A percentile compares a stretch with the other conserved stretches of the same genome.
phyloP scores from a whole-genome alignment of 1,140 invertebrate genomes.

The Hormaphis cornu region DNA sequence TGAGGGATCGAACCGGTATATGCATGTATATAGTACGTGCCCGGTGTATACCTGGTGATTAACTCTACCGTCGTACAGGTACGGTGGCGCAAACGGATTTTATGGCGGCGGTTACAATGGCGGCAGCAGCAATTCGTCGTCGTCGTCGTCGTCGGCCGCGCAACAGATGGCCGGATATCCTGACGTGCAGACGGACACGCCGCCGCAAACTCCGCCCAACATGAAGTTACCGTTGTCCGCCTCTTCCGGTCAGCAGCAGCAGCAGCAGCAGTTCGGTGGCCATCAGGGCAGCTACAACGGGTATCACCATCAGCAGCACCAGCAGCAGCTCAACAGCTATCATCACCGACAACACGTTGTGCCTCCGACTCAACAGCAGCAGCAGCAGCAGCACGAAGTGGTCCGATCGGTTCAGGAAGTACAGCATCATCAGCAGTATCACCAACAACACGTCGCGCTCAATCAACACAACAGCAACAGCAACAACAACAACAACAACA shows the following conservation, averaged over 20 bases:
- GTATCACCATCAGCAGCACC: slow-evolving; percentile 3
- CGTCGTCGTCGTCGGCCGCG: slow-evolving; percentile 12
- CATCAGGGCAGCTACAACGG: slow-evolving; percentile 34
- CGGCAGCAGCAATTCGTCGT: slow-evolving; percentile 44
- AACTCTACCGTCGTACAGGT: slow-evolving; percentile 40
- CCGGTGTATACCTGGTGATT: too few species aligned
- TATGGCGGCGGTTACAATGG: slow-evolving; percentile 40
- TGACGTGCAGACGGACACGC: slow-evolving; percentile 81
- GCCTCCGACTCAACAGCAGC: slow-evolving; percentile 12
- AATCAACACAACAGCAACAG: slow-evolving; percentile 22
- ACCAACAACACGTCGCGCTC: slow-evolving; percentile 34
- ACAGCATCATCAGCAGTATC: slow-evolving; percentile 43
- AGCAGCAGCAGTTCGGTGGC: slow-evolving; percentile 45
- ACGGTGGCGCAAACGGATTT: slow-evolving; percentile 40
- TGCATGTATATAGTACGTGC: too few species aligned
- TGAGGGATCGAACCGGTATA: too few species aligned
- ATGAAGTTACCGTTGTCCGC: slow-evolving; percentile 69
- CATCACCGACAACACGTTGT: slow-evolving; percentile 8
- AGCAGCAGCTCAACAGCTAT: slow-evolving; percentile 24
- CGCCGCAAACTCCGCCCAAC: slow-evolving; percentile 83
- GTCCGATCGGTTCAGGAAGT: slow-evolving; percentile 64
- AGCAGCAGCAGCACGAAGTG: slow-evolving; percentile 46
- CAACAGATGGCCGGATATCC: slow-evolving; percentile 53
- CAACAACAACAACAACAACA: slow-evolving; percentile 41
- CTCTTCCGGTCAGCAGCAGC: slow-evolving; percentile 33